Percentiles rank a stretch among this genome's conserved stretches.
phyloP scores from a whole-genome alignment of 2,113 vertebrate species.

The Perognathus longimembris region DNA sequence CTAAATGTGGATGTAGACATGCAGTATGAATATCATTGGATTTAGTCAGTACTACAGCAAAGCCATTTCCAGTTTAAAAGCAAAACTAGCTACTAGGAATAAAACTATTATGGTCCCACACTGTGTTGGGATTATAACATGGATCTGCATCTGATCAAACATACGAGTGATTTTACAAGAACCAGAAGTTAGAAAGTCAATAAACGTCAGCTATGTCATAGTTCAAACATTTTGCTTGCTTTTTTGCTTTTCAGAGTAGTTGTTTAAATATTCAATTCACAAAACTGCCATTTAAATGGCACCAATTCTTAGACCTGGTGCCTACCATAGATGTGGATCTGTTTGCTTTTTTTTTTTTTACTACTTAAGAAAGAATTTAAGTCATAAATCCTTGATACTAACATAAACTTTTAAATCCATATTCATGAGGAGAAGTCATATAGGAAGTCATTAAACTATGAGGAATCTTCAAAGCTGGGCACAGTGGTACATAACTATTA shows the following conservation, averaged over 20 bases:
- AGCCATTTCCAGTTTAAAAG: slow-evolving; percentile 8
- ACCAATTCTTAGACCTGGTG: slow-evolving; percentile 10
- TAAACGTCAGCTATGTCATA: slow-evolving; percentile 72
- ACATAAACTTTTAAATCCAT: slow-evolving; percentile 39
- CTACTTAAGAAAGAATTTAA: background rate
- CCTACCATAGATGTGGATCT: background rate
- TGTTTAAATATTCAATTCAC: slow-evolving; percentile 74
- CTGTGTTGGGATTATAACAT: slow-evolving; percentile 29
- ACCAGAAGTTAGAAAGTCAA: slow-evolving; percentile 65
- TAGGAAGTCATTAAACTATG: slow-evolving; percentile 43
- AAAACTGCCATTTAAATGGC: slow-evolving; percentile 68
- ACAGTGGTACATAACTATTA: background rate
- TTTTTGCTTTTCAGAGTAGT: slow-evolving; percentile 68
- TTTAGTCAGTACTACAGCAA: background rate
- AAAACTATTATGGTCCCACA: background rate
- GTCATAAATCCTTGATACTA: slow-evolving; percentile 48
- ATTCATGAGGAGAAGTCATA: background rate
- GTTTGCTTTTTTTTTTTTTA: slow-evolving; percentile 50
- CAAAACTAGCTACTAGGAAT: slow-evolving; percentile 1
- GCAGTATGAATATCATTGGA: background rate
- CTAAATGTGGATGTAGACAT: background rate
- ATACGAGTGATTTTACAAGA: slow-evolving; percentile 55
- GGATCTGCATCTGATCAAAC: slow-evolving; percentile 52
- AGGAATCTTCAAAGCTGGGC: background rate
- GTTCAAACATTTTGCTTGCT: slow-evolving; percentile 58